Base-by-base conservation (phyloP, 2,113 vertebrate species). In the Paramormyrops kingsleyae region DNA sequence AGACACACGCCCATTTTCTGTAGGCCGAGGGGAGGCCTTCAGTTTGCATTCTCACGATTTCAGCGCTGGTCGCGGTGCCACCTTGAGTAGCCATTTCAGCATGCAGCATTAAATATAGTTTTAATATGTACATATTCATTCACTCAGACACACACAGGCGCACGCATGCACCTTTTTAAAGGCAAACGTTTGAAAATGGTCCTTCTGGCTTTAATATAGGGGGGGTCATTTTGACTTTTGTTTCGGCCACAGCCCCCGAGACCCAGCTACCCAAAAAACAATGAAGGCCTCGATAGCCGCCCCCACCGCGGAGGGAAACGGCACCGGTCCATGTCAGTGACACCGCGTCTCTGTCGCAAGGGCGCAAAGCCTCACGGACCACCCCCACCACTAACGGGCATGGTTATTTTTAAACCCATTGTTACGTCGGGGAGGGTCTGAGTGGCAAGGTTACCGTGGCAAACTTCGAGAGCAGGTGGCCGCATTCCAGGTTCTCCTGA, bases 381-480 rank as follows among this genome's bases (percentile, higher is more conserved):
- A 85, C 94, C 93, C 74, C 80, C 80, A 27, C 92, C 90, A 93
- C 95, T 95, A 95, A 96, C 95, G 93, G 94, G 95, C 92, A 93
- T 89, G 93, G 94, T 95, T 96, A 96, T 96, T 96, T 96, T 95
- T 95, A 96, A 96, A 95, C 95, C 94, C 92, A 95, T 95, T 95
- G 95, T 95, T 95, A 94, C 93, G 93, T 94, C 91, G 88, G 94
- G 89, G 92, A 94, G 94, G 85, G 85, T 94, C 93, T 52, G 50
- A 24, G 39, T 93, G 93, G 94, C 95, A 96, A 96, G 95, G 95
- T 96, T 96, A 96, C 92, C 88, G 91, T 93, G 92, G 93, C 89
- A 90, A 95, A 91, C 92, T 92, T 90, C 88, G 90, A 92, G 93
- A 39, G 50, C 17, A 46, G 92, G 93, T 86, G 70, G 89, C 53